Evolutionary conservation across 2,888 invertebrate genomes (phyloP).

Genomic region (Schrankia costaestrigalis): DNA sequence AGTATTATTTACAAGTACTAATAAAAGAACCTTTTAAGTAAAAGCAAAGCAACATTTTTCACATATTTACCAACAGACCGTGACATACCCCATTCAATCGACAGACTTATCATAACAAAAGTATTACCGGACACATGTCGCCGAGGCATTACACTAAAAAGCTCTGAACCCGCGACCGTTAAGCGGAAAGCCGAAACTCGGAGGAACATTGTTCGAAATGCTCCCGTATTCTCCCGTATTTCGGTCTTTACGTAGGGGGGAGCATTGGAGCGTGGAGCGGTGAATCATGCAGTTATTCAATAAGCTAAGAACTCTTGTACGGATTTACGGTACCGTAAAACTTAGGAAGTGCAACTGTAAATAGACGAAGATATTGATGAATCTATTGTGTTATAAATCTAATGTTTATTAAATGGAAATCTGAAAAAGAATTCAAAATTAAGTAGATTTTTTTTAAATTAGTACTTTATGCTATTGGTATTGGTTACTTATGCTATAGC

Average conservation of each 20-base stretch:
- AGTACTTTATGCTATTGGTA: too few relatives aligned
- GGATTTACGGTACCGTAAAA: slow-evolving; percentile 53
- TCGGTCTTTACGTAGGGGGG: slow-evolving; percentile 60
- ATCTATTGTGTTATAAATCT: too few relatives aligned
- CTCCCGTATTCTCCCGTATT: too few relatives aligned
- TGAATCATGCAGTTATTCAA: slow-evolving; percentile 77
- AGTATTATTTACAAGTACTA: too few relatives aligned
- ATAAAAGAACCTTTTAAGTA: too few relatives aligned
- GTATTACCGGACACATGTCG: slow-evolving; percentile 52
- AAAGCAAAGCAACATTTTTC: background rate
- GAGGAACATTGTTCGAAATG: too few relatives aligned
- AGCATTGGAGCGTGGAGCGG: slow-evolving; percentile 58
- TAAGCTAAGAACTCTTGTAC: slow-evolving; percentile 54
- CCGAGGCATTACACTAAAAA: slow-evolving; percentile 61
- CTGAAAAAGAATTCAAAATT: too few relatives aligned
- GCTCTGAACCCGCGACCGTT: slow-evolving; percentile 42
- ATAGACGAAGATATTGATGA: slow-evolving; percentile 8
- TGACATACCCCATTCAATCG: slow-evolving; percentile 20
- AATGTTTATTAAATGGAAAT: too few relatives aligned
- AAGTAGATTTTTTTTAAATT: too few relatives aligned
- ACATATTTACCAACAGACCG: slow-evolving; percentile 14
- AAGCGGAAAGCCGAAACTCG: slow-evolving; percentile 44
- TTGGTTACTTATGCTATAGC: too few relatives aligned
- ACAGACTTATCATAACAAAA: slow-evolving; percentile 55
- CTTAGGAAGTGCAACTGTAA: slow-evolving; percentile 34